These are phyloP conservation scores for Leuciscus waleckii DNA, from an alignment of 2,797 vertebrate genomes.

Conservation along the genomic window DNA sequence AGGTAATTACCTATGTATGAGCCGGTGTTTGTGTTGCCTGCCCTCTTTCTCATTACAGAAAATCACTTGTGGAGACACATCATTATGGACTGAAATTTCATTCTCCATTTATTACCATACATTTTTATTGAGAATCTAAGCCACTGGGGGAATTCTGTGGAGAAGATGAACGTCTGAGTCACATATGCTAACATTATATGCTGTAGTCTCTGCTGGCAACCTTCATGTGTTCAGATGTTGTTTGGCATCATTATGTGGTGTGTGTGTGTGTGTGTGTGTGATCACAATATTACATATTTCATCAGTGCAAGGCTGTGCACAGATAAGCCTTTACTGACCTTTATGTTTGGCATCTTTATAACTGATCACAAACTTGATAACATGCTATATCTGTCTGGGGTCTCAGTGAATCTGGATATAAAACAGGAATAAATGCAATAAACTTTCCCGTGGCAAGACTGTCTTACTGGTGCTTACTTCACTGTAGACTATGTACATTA, in stretches of 20 bases:
- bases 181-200: neutral
- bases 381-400: neutral
- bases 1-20: neutral
- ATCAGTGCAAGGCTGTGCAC: neutral
- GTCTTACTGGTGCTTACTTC: neutral
- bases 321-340: neutral
- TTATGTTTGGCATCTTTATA: neutral
- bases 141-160: neutral
- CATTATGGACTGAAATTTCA: constrained; percentile 13
- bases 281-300: constrained; percentile 21
- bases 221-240: constrained; percentile 21
- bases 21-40: constrained; percentile 21
- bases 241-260: neutral
- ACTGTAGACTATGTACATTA: neutral
- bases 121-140: constrained; percentile 6
- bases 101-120: neutral
- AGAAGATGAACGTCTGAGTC: neutral
- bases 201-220: constrained; percentile 1
- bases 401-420: neutral
- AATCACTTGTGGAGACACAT: neutral
- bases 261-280: neutral
- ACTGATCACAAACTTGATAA: neutral
- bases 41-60: neutral
- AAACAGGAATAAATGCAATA: neutral
- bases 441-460: neutral